Evolutionary conservation across 2,888 invertebrate genomes (phyloP).

Genomic region (Sarcophaga rosellei): DNA sequence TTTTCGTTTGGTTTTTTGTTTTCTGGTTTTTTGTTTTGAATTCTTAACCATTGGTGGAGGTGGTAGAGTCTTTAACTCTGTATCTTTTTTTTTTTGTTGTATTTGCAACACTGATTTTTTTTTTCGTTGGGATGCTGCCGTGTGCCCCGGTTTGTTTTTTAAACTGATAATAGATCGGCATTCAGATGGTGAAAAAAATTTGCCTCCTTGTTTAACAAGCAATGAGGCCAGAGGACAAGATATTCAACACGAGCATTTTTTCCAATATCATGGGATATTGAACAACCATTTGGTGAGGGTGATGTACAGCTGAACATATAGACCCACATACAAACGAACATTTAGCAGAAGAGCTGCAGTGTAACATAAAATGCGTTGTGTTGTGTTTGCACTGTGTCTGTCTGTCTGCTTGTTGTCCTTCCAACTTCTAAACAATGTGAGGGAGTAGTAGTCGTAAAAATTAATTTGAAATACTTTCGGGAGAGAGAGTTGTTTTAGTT

Average conservation of each 20-base stretch:
- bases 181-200: constrained; percentile 72
- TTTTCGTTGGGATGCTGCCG: constrained; percentile 21
- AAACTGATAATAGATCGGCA: constrained; percentile 70
- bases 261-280: constrained; percentile 65
- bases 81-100: constrained; percentile 22
- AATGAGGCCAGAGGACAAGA: constrained; percentile 73
- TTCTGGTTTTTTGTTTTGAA: constrained; percentile 33
- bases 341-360: background rate
- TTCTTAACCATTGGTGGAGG: constrained; percentile 52
- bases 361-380: constrained; percentile 44
- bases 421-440: constrained; percentile 42
- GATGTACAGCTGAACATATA: too few species aligned
- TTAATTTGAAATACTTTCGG: constrained; percentile 64
- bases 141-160: constrained; percentile 59
- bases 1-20: constrained; percentile 19
- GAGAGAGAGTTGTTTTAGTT: constrained; percentile 22
- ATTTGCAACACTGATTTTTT: constrained; percentile 32
- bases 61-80: constrained; percentile 39
- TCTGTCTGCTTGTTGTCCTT: background rate
- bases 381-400: constrained; percentile 20
- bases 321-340: too few species aligned
- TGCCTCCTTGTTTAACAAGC: constrained; percentile 72
- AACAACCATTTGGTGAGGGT: background rate
- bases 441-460: constrained; percentile 69
- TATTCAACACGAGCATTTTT: constrained; percentile 71